Evolutionary conservation across 1,140 invertebrate genomes (phyloP), one percentile per base, ranked within the genome.

Genomic region (Polyergus mexicanus): DNA sequence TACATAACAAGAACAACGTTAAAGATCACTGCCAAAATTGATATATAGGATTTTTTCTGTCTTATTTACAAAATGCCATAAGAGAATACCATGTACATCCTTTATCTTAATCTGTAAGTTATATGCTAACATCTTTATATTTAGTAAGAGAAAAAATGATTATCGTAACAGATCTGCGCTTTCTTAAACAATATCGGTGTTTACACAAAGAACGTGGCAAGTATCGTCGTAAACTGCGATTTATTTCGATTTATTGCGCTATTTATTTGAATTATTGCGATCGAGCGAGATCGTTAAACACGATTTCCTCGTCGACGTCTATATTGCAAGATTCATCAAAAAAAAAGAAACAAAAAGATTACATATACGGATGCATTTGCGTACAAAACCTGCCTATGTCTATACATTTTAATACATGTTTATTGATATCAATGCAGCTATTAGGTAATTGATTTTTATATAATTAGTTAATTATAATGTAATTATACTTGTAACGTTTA

Each of bases 331-430:
- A 28, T 71, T 32, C 1, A n/a, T 47, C n/a, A 76, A 28, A n/a
- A 25, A 19, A 19, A 19, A 32, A 16, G 19, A 51, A 22, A 25
- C 11, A 22, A n/a, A 56, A 56, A 54, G 11, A 25, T 84, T 74
- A 51, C 60, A 84, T 68, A 76, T 7, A 47, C 44, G 41, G 54
- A 84, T 63, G 69, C 47, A 74, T 93, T 92, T 90, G 92, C 94
- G 92, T 94, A 94, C 93, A 94, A 94, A 94, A 94, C 85, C 92
- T 94, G 84, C 89, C 92, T 25, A 54, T 78, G 54, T 32, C 91
- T 22, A 51, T 78, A 68, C 51, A 44, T 92, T 87, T 91, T 68
- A 89, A 92, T 94, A 93, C 91, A 92, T 92, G 75, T 19, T 88
- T 84, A 87, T 86, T 72, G 44, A 88, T 89, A 86, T 89, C 92